These are phyloP conservation scores for Dunckerocampus dactyliophorus DNA, from an alignment of 2,113 vertebrate genomes.

Conservation along the genomic window DNA sequence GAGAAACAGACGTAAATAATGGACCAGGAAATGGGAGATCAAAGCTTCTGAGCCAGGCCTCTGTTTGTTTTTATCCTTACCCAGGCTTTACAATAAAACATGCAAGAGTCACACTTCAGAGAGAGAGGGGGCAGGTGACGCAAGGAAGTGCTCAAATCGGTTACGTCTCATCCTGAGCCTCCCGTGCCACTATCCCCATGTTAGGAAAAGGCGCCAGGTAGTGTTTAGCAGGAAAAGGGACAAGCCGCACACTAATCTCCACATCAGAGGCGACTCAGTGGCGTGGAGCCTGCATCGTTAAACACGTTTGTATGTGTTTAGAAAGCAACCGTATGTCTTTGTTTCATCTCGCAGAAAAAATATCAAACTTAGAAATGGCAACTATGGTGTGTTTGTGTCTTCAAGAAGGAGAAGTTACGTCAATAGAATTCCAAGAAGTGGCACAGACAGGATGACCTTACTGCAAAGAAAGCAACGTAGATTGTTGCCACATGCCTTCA, in stretches of 20 bases:
- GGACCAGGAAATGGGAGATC: conserved; percentile 76
- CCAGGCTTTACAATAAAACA: conserved; percentile 74
- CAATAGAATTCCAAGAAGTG: conserved; percentile 48
- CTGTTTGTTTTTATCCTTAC: conserved; percentile 75
- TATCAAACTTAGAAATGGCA: conserved; percentile 18
- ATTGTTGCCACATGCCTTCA: not conserved
- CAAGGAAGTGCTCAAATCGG: conserved; percentile 71
- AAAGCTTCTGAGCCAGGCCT: conserved; percentile 66
- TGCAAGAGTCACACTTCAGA: conserved; percentile 64
- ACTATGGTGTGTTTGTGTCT: conserved; percentile 17
- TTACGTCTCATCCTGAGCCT: conserved; percentile 74
- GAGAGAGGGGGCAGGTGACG: conserved; percentile 33
- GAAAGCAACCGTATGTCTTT: conserved; percentile 37
- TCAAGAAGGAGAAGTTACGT: conserved; percentile 18
- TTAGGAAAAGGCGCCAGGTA: conserved; percentile 60
- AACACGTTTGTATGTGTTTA: conserved; percentile 57
- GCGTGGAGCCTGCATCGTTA: conserved; percentile 43
- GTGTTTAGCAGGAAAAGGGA: conserved; percentile 75
- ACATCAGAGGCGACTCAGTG: conserved; percentile 53
- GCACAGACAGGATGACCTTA: conserved; percentile 34
- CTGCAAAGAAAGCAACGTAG: conserved; percentile 8
- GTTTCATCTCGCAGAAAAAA: conserved; percentile 25
- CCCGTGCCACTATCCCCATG: conserved; percentile 66
- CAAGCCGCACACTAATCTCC: conserved; percentile 33
- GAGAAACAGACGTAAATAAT: conserved; percentile 80